These are phyloP conservation scores for Tetramorium alpestre DNA, from an alignment of 1,140 invertebrate genomes.

Conservation along the genomic window DNA sequence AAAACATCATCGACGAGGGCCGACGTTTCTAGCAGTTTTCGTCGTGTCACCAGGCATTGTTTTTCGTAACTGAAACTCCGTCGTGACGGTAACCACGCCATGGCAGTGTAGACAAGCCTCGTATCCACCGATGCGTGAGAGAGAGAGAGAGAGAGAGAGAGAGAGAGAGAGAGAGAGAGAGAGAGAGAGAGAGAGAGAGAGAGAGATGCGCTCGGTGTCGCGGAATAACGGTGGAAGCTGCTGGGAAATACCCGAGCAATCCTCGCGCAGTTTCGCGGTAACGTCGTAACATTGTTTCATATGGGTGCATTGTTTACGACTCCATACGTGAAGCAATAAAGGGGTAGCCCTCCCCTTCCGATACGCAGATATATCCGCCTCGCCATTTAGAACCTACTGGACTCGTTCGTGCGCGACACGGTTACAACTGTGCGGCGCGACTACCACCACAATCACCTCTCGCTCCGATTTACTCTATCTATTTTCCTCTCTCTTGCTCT, in stretches of 20 bases:
- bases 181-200: neutral
- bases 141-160: neutral
- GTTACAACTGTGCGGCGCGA: constrained; percentile 30
- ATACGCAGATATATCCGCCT: constrained; percentile 58
- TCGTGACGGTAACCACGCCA: constrained; percentile 19
- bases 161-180: neutral
- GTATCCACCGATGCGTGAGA: constrained; percentile 26
- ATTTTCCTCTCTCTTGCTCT: neutral
- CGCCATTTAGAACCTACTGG: constrained; percentile 49
- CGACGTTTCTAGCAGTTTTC: constrained; percentile 56
- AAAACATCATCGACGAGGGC: neutral
- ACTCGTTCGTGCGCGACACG: constrained; percentile 44
- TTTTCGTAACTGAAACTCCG: constrained; percentile 53
- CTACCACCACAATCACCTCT: constrained; percentile 21
- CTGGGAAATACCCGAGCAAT: constrained; percentile 46
- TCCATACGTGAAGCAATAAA: constrained; percentile 62
- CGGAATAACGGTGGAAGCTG: constrained; percentile 28
- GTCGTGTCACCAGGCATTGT: constrained; percentile 63
- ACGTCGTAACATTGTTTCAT: constrained; percentile 66
- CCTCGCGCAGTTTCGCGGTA: constrained; percentile 55
- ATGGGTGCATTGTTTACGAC: constrained; percentile 68
- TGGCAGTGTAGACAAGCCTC: neutral
- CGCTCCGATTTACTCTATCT: constrained; percentile 3
- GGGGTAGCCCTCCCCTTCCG: constrained; percentile 40
- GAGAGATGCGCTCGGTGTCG: neutral